Percentiles rank a stretch among this genome's conserved stretches.
phyloP scores from a whole-genome alignment of 2,797 vertebrate genomes.

The Pachyuromys duprasi region DNA sequence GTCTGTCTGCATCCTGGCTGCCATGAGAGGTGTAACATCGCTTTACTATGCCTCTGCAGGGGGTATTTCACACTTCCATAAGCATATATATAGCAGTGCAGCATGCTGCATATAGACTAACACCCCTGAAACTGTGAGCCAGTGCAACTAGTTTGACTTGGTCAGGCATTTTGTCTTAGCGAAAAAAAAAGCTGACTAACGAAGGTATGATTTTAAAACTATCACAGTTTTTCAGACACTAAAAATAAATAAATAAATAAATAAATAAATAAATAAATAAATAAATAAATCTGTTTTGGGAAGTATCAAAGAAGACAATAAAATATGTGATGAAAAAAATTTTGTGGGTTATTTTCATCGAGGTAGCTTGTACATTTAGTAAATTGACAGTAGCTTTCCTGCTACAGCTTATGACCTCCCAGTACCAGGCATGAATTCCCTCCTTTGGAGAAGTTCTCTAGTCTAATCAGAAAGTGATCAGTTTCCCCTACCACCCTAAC shows the following conservation, averaged over 20 bases:
- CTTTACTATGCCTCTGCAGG: too few relatives aligned
- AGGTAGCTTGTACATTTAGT: not conserved
- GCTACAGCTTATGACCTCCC: too few relatives aligned
- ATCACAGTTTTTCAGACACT: not conserved
- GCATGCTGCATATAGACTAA: not conserved
- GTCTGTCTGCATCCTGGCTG: not conserved
- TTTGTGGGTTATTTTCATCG: not conserved
- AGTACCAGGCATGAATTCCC: not conserved
- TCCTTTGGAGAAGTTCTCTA: not conserved
- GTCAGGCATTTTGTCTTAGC: not conserved
- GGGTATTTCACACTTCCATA: not conserved
- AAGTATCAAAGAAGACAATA: conserved; percentile 7
- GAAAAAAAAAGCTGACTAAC: not conserved
- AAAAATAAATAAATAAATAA: not conserved
- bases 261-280: not conserved
- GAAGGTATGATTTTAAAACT: not conserved
- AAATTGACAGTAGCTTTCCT: not conserved
- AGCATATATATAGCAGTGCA: not conserved
- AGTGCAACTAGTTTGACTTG: not conserved
- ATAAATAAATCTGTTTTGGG: not conserved
- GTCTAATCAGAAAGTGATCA: not conserved
- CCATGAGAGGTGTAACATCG: not conserved
- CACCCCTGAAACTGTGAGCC: not conserved
- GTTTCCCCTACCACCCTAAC: too few relatives aligned
- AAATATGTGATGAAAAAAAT: conserved; percentile 14